These are phyloP conservation scores for Gobiocypris rarus DNA, from an alignment of 2,113 vertebrate species.

Conservation along the genomic window DNA sequence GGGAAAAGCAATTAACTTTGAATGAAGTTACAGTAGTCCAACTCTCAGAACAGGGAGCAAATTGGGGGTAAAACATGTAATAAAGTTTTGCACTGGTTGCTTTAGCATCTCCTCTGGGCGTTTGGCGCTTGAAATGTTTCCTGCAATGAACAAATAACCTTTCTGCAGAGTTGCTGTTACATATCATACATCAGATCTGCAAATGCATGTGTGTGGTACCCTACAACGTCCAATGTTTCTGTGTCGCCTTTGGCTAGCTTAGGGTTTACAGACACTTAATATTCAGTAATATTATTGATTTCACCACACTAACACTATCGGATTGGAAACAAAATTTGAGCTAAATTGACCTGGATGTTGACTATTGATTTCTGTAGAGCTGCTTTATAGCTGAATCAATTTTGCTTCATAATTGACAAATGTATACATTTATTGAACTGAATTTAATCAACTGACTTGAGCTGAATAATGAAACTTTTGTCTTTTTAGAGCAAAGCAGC, in stretches of 20 bases:
- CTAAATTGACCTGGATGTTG: too few species aligned
- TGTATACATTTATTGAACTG: too few species aligned
- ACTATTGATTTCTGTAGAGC: too few species aligned
- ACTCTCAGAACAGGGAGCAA: background rate
- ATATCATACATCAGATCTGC: conserved; percentile 15
- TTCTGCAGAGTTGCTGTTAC: conserved; percentile 21
- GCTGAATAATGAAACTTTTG: too few species aligned
- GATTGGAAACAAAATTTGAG: too few species aligned
- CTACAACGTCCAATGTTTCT: background rate
- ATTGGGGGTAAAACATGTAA: background rate
- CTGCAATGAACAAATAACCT: background rate
- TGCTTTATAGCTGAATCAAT: too few species aligned
- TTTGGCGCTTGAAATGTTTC: conserved; percentile 19
- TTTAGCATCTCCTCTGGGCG: conserved; percentile 1
- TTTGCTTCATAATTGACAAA: too few species aligned
- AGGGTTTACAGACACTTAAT: too few species aligned
- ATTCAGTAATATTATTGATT: background rate
- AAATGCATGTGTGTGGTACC: background rate
- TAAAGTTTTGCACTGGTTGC: background rate
- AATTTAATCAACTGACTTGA: too few species aligned
- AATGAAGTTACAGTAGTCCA: background rate
- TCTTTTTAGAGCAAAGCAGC: too few species aligned
- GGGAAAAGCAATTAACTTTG: background rate
- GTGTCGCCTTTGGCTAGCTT: background rate
- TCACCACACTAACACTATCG: background rate